A percentile compares a stretch with the other conserved stretches of the same genome.
Evolutionary conservation across 2,797 vertebrate species (phyloP).

Genomic region (Chelonia mydas): DNA sequence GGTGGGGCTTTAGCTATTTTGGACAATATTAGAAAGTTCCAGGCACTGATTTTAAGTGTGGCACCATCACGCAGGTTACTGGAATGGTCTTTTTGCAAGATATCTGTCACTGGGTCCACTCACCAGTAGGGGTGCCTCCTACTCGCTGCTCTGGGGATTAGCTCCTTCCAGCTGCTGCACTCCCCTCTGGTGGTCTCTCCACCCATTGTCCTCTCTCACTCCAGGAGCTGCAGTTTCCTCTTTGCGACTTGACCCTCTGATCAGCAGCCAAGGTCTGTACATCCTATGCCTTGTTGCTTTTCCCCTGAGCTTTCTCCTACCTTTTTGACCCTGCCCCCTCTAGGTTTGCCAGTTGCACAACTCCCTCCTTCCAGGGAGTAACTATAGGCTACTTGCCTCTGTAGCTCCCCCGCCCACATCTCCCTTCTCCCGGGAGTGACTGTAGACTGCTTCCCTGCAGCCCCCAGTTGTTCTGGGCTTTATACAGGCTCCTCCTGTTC

Average conservation of each 20-base stretch:
- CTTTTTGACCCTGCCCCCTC: neutral
- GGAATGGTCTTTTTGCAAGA: neutral
- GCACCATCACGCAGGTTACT: neutral
- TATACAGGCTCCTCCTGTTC: neutral
- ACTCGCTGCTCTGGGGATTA: neutral
- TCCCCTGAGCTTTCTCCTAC: neutral
- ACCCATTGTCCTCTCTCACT: neutral
- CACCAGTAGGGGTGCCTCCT: neutral
- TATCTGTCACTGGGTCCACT: too few relatives aligned
- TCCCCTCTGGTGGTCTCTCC: neutral
- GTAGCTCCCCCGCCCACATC: too few relatives aligned
- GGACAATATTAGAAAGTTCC: neutral
- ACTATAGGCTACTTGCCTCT: neutral
- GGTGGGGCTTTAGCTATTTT: neutral
- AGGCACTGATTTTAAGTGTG: neutral
- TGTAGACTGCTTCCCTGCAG: neutral
- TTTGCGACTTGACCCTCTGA: neutral
- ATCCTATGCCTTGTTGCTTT: neutral
- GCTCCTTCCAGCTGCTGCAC: neutral
- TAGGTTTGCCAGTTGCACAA: neutral
- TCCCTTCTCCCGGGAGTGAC: neutral
- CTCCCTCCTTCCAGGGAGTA: neutral
- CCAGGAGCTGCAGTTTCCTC: neutral
- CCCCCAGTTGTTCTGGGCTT: neutral
- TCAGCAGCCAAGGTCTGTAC: neutral